Evolutionary conservation across 2,888 invertebrate genomes (phyloP).

Genomic region (Epistrophe grossulariae): DNA sequence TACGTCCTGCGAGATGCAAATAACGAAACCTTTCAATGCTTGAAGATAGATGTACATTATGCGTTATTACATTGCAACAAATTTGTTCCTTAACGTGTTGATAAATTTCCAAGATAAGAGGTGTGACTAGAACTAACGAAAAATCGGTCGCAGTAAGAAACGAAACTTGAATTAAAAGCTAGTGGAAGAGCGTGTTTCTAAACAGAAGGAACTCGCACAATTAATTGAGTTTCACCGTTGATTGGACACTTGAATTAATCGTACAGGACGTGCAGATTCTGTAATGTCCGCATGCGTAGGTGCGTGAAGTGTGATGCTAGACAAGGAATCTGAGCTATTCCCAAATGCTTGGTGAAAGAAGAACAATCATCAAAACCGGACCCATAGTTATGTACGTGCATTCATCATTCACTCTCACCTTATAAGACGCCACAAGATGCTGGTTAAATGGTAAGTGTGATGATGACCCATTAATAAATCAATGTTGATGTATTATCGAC

Average conservation of each 20-base stretch:
- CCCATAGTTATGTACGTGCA: constrained; percentile 13
- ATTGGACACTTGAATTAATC: constrained; percentile 74
- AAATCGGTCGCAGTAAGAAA: constrained; percentile 22
- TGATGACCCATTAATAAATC: constrained; percentile 74
- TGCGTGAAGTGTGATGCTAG: constrained; percentile 21
- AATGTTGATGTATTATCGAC: constrained; percentile 75
- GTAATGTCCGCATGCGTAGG: constrained; percentile 62
- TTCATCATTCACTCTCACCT: constrained; percentile 6
- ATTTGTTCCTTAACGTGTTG: constrained; percentile 68
- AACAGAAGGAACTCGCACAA: constrained; percentile 65
- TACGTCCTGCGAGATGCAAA: constrained; percentile 25
- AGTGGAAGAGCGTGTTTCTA: constrained; percentile 22
- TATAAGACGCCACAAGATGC: constrained; percentile 48
- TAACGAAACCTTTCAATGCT: constrained; percentile 20
- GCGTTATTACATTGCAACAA: constrained; percentile 68
- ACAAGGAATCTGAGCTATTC: constrained; percentile 23
- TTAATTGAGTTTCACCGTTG: constrained; percentile 61
- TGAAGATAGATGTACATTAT: constrained; percentile 57
- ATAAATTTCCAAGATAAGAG: constrained; percentile 74
- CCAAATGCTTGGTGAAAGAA: constrained; percentile 24
- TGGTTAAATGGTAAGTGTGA: constrained; percentile 53
- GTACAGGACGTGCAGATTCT: constrained; percentile 65
- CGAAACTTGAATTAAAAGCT: constrained; percentile 22
- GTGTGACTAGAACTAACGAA: constrained; percentile 67
- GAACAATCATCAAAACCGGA: constrained; percentile 15